These are phyloP conservation scores for Myiozetetes cayanensis DNA, from an alignment of 2,113 vertebrate genomes.

Conservation along the genomic window DNA sequence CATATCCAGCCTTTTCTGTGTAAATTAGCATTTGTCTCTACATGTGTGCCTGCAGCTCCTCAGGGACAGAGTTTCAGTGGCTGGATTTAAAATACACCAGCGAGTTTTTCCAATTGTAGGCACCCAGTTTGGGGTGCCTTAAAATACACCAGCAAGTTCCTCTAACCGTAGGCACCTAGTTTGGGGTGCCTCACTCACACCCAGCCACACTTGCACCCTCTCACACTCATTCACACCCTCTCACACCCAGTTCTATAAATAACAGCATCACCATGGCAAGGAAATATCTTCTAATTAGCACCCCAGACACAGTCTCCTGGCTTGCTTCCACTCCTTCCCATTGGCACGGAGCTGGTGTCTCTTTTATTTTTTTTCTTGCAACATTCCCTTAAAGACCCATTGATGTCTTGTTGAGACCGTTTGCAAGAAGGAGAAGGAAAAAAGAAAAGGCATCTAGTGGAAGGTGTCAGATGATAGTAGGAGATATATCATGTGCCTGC, in stretches of 20 bases:
- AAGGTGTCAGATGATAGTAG: neutral
- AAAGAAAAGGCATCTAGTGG: neutral
- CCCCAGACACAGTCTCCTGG: conserved; percentile 21
- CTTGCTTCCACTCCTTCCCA: conserved; percentile 16
- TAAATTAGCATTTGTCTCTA: neutral
- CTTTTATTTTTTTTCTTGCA: conserved; percentile 1
- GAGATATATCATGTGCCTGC: neutral
- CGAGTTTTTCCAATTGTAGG: neutral
- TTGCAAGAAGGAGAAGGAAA: neutral
- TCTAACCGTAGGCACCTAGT: neutral
- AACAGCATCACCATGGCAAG: neutral
- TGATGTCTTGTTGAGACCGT: neutral
- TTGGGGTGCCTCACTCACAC: neutral
- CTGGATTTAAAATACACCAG: neutral
- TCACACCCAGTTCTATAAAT: conserved; percentile 15
- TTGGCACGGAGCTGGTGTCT: neutral
- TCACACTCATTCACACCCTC: neutral
- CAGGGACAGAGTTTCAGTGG: neutral
- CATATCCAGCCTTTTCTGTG: neutral
- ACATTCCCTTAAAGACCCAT: conserved; percentile 3
- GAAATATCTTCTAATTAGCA: conserved; percentile 48
- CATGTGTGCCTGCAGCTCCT: neutral
- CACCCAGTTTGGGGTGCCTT: neutral
- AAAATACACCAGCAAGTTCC: neutral
- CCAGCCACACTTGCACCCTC: neutral